Conservation (phyloP, 2,888 invertebrate genomes). For the Drosophila vallismaia region DNA sequence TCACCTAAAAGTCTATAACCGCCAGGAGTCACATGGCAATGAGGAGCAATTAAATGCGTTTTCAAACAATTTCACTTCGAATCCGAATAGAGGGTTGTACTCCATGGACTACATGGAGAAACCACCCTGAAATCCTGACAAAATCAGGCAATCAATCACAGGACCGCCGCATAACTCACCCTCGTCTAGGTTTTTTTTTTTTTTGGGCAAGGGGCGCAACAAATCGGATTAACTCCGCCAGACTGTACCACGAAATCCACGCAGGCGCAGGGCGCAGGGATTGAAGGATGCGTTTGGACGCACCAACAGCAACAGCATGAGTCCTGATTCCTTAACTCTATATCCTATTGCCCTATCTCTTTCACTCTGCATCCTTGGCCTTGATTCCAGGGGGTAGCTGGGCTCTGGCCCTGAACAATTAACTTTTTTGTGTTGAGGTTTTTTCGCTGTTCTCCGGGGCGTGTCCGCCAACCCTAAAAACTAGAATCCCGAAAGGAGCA, state of each 20-base stretch:
- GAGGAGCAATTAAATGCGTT: conserved; percentile 51
- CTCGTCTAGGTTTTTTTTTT: conserved; percentile 28
- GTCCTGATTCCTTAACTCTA: conserved; percentile 28
- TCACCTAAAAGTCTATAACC: conserved; percentile 53
- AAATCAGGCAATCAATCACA: conserved; percentile 74
- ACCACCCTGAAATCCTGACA: conserved; percentile 55
- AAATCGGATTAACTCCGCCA: conserved; percentile 74
- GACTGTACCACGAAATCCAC: conserved; percentile 70
- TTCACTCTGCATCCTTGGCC: not conserved
- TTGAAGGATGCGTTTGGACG: conserved; percentile 12
- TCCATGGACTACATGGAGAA: conserved; percentile 7
- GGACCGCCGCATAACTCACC: conserved; percentile 74
- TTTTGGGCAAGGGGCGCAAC: conserved; percentile 61
- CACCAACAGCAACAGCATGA: conserved; percentile 2
- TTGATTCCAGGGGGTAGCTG: conserved; percentile 36
- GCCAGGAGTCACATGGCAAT: conserved; percentile 47
- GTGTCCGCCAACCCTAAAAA: conserved; percentile 50
- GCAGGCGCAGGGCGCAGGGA: conserved; percentile 72
- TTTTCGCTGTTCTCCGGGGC: conserved; percentile 43
- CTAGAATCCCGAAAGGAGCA: conserved; percentile 63
- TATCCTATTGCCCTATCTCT: conserved; percentile 4
- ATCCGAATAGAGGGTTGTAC: not conserved
- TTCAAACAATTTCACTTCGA: conserved; percentile 51
- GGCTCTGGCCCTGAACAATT: conserved; percentile 57
- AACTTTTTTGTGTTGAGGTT: conserved; percentile 58